phyloP scores from a whole-genome alignment of 2,113 vertebrate genomes.

The Scomber scombrus region DNA sequence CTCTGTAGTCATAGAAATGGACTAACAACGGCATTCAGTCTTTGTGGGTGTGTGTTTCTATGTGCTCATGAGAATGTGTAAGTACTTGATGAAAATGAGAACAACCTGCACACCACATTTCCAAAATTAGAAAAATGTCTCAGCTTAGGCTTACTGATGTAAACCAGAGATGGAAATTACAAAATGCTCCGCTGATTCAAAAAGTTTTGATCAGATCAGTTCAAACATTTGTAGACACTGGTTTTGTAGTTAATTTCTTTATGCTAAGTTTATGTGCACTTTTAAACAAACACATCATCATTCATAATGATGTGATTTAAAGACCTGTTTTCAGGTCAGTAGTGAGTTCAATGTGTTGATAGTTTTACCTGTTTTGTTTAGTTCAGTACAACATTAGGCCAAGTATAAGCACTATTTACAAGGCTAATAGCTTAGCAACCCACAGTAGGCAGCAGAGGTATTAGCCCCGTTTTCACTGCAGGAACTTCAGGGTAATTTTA shows the following conservation, averaged over 20 bases:
- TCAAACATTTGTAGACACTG: neutral
- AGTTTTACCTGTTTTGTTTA: neutral
- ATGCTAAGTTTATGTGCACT: too few species aligned
- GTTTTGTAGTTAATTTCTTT: neutral
- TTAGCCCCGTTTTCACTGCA: neutral
- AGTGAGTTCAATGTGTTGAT: neutral
- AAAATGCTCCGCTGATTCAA: neutral
- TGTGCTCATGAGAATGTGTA: neutral
- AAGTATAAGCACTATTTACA: too few species aligned
- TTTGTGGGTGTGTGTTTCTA: conserved; percentile 26
- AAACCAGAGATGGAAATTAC: neutral
- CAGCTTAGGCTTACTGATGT: neutral
- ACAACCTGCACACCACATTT: neutral
- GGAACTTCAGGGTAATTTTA: too few species aligned
- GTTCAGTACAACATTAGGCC: neutral
- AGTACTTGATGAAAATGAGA: conserved; percentile 16
- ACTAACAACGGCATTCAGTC: conserved; percentile 40
- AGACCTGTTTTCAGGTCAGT: too few species aligned
- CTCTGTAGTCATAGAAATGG: conserved; percentile 38
- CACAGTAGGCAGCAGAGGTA: too few species aligned
- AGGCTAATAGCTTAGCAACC: neutral
- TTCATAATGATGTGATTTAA: too few species aligned
- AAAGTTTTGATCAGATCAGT: neutral
- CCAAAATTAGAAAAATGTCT: conserved; percentile 3
- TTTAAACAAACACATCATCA: too few species aligned